These are phyloP conservation scores for Heliconius cydno DNA, from an alignment of 2,888 invertebrate genomes.

Conservation along the genomic window DNA sequence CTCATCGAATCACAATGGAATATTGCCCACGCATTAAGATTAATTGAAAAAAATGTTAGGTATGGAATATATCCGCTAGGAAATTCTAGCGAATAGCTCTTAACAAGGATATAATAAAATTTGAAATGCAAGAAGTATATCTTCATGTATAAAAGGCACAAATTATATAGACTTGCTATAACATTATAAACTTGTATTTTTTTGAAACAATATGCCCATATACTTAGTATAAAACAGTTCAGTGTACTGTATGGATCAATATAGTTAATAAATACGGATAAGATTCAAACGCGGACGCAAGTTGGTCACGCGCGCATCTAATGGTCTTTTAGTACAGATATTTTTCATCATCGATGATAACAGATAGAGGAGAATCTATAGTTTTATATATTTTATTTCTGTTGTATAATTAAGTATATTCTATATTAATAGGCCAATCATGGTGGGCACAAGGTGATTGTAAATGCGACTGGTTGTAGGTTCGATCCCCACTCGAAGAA, in stretches of 20 bases:
- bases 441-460: too few relatives aligned
- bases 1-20: conserved; percentile 70
- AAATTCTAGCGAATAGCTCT: conserved; percentile 21
- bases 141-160: not conserved
- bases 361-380: too few relatives aligned
- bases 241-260: too few relatives aligned
- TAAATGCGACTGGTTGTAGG: too few relatives aligned
- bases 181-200: too few relatives aligned
- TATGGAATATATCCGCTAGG: conserved; percentile 43
- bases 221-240: too few relatives aligned
- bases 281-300: conserved; percentile 54
- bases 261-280: not conserved
- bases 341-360: not conserved
- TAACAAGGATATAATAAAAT: not conserved
- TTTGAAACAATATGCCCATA: too few relatives aligned
- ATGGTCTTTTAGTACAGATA: conserved; percentile 38
- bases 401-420: too few relatives aligned
- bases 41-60: conserved; percentile 46
- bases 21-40: conserved; percentile 64
- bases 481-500: too few relatives aligned
- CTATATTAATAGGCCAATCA: too few relatives aligned
- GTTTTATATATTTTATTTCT: too few relatives aligned
- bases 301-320: conserved; percentile 65
- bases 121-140: not conserved
- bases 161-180: too few relatives aligned